phyloP scores from a whole-genome alignment of 2,113 vertebrate genomes.

The Dinomys branickii region DNA sequence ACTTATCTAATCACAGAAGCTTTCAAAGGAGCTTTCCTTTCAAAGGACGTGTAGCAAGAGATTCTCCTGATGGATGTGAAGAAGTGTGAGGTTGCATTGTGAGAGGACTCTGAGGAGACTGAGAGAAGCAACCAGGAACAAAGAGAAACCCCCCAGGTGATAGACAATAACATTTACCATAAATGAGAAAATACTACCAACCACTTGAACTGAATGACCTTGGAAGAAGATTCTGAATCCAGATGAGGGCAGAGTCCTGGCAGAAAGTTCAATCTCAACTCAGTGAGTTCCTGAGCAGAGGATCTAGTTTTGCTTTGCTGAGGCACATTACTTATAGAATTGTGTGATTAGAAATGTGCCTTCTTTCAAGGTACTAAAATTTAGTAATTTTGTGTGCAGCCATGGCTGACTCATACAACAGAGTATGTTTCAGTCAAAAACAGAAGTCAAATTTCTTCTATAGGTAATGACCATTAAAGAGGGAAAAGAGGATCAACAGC shows the following conservation, averaged over 20 bases:
- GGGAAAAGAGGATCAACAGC: neutral
- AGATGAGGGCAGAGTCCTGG: neutral
- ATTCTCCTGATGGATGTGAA: neutral
- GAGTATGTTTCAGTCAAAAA: neutral
- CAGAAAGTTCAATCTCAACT: neutral
- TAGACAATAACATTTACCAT: neutral
- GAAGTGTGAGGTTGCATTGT: neutral
- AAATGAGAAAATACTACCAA: neutral
- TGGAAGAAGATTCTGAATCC: neutral
- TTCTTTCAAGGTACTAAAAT: neutral
- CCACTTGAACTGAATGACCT: neutral
- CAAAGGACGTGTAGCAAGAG: neutral
- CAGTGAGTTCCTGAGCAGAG: neutral
- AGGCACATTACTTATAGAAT: neutral
- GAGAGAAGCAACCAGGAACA: neutral
- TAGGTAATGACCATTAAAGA: neutral
- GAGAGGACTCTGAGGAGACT: neutral
- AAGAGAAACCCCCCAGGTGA: neutral
- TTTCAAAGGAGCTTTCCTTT: neutral
- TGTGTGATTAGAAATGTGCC: neutral
- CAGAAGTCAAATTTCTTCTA: neutral
- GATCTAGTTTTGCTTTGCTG: neutral
- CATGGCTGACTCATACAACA: neutral
- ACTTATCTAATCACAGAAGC: neutral
- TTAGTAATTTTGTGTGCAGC: neutral